Evolutionary conservation across 2,797 vertebrate genomes (phyloP).

Genomic region (Fundulus diaphanus): DNA sequence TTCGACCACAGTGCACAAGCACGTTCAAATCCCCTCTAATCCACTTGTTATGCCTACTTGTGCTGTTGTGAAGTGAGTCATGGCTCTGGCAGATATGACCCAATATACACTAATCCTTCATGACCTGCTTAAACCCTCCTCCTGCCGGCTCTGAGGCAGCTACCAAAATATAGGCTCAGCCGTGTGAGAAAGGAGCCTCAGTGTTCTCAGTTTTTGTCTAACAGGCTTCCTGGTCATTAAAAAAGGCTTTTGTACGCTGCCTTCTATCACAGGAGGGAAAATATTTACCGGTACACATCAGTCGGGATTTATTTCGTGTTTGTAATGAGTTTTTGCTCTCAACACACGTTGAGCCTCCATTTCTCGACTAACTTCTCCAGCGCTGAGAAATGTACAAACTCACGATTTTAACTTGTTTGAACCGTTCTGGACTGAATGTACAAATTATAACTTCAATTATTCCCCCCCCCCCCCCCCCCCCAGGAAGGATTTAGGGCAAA

Average conservation of each 20-base stretch:
- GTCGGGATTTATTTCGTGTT: neutral
- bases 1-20: conserved; percentile 20
- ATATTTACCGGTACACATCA: neutral
- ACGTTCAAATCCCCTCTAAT: conserved; percentile 46
- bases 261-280: neutral
- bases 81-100: conserved; percentile 43
- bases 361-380: no score
- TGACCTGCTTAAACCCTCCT: conserved; percentile 48
- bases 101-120: conserved; percentile 57
- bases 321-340: neutral
- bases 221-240: neutral
- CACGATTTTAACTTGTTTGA: neutral
- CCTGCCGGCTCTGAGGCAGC: conserved; percentile 31
- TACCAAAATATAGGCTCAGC: conserved; percentile 28
- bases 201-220: neutral
- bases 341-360: neutral
- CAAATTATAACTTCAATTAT: no score
- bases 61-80: conserved; percentile 63
- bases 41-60: conserved; percentile 24
- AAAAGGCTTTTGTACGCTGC: neutral
- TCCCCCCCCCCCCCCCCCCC: no score
- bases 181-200: conserved; percentile 10
- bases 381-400: neutral
- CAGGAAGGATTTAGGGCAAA: no score
- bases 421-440: neutral